Percentiles rank a stretch among this genome's conserved stretches.
Evolutionary conservation across 2,797 vertebrate genomes (phyloP).

Genomic region (Hipposideros larvatus): DNA sequence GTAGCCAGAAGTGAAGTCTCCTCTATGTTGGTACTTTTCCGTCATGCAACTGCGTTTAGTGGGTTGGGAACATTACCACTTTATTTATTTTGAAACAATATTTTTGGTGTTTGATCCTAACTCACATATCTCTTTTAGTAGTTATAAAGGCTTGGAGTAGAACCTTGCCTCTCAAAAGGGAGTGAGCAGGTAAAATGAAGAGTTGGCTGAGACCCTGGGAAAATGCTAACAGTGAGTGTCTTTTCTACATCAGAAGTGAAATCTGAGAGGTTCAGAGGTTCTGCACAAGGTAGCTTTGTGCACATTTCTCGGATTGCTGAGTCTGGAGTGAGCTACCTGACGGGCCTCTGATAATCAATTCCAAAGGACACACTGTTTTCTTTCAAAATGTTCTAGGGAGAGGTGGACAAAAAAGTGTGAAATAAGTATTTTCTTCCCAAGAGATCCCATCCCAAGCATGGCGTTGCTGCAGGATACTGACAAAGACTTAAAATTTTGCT

Average conservation of each 20-base stretch:
- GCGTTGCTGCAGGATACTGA: neutral
- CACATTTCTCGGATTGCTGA: slow-evolving; percentile 78
- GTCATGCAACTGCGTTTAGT: neutral
- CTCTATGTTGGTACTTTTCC: neutral
- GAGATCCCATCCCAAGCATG: neutral
- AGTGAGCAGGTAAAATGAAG: slow-evolving; percentile 81
- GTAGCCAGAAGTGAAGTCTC: neutral
- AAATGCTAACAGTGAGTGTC: slow-evolving; percentile 85
- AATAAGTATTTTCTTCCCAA: neutral
- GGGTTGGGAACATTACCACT: neutral
- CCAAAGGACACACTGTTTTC: slow-evolving; percentile 73
- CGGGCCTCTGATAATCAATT: slow-evolving; percentile 78
- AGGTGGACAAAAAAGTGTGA: slow-evolving; percentile 63
- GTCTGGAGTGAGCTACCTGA: slow-evolving; percentile 68
- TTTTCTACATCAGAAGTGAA: slow-evolving; percentile 85
- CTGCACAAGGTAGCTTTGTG: slow-evolving; percentile 87
- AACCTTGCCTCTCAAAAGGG: slow-evolving; percentile 72
- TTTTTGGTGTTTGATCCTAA: neutral
- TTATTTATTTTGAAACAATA: slow-evolving; percentile 40
- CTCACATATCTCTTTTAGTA: neutral
- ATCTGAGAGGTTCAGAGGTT: slow-evolving; percentile 82
- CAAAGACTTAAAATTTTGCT: neutral
- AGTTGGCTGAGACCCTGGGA: slow-evolving; percentile 89
- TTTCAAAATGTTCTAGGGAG: slow-evolving; percentile 67
- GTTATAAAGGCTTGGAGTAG: slow-evolving; percentile 69